phyloP scores from a whole-genome alignment of 2,797 vertebrate species.

The Lacerta agilis region DNA sequence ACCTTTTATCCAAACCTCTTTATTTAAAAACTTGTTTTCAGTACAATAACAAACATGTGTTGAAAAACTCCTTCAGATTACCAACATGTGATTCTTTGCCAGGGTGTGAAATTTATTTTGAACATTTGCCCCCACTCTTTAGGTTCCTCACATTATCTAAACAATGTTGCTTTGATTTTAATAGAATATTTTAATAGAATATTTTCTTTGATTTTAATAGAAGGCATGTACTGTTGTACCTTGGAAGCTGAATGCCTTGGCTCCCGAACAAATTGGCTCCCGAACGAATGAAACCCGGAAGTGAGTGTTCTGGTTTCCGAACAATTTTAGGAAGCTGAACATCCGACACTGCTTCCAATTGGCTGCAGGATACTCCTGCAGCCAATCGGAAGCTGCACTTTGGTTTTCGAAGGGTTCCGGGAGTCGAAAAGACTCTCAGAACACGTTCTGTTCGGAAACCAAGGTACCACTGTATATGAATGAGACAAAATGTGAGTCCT shows the following conservation, averaged over 20 bases:
- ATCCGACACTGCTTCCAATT: no score
- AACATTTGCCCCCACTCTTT: background rate
- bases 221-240: no score
- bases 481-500: background rate
- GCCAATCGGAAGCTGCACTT: no score
- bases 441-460: no score
- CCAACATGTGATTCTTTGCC: background rate
- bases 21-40: background rate
- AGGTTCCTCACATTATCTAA: background rate
- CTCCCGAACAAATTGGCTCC: no score
- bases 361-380: no score
- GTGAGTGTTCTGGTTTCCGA: no score
- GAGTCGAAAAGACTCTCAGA: no score
- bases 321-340: no score
- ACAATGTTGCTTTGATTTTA: background rate
- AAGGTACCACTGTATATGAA: background rate
- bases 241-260: no score
- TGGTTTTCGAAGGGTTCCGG: no score
- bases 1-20: background rate
- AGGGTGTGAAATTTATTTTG: background rate
- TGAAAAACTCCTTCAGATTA: background rate
- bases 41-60: background rate
- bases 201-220: background rate
- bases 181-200: background rate
- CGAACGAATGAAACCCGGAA: no score